phyloP scores from a whole-genome alignment of 2,797 vertebrate species.

The Pseudomugil gertrudae region DNA sequence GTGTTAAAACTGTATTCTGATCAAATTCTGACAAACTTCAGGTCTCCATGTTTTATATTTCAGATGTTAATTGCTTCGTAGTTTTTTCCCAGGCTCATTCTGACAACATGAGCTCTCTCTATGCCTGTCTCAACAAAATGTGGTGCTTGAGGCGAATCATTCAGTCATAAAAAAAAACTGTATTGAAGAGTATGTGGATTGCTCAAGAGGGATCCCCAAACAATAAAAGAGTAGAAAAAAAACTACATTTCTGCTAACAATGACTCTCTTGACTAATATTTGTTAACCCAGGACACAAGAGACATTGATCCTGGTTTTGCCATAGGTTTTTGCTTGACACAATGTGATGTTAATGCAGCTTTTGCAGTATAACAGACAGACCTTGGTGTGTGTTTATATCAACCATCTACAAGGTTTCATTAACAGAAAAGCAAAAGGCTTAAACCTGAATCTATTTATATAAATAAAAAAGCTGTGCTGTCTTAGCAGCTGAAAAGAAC shows the following conservation, averaged over 20 bases:
- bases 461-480: slow-evolving; percentile 48
- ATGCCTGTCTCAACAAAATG: slow-evolving; percentile 44
- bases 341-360: slow-evolving; percentile 58
- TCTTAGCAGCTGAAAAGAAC: slow-evolving; percentile 28
- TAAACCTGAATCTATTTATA: slow-evolving; percentile 55
- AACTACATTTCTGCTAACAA: slow-evolving; percentile 39
- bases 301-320: slow-evolving; percentile 72
- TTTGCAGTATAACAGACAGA: slow-evolving; percentile 50
- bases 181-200: slow-evolving; percentile 26
- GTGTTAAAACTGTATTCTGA: slow-evolving; percentile 17
- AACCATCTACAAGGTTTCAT: slow-evolving; percentile 66
- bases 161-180: slow-evolving; percentile 35
- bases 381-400: slow-evolving; percentile 22
- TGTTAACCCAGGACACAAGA: slow-evolving; percentile 59
- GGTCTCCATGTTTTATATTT: slow-evolving; percentile 29
- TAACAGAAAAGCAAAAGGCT: slow-evolving; percentile 61
- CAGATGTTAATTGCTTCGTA: slow-evolving; percentile 24
- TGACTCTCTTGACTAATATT: slow-evolving; percentile 66
- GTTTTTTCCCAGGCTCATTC: slow-evolving; percentile 28
- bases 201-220: slow-evolving; percentile 40
- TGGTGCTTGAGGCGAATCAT: slow-evolving; percentile 32
- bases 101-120: slow-evolving; percentile 27
- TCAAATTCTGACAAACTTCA: slow-evolving; percentile 19
- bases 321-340: slow-evolving; percentile 82
- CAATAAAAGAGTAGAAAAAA: slow-evolving; percentile 33